These are phyloP conservation scores for Oscheius sp. DNA, from an alignment of 2,888 invertebrate genomes.

Conservation along the genomic window DNA sequence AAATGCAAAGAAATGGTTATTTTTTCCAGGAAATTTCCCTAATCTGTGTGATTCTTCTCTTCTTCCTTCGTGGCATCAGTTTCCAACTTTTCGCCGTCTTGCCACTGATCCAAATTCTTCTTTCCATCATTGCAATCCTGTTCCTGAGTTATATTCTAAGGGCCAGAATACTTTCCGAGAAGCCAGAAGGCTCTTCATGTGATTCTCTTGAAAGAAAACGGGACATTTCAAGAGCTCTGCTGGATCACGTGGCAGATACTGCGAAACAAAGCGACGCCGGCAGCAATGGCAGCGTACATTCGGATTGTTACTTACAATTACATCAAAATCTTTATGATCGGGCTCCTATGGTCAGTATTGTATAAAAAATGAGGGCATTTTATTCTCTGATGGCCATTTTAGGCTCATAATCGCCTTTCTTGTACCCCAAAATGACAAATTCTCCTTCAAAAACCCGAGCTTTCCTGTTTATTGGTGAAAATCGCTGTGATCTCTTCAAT, in stretches of 20 bases:
- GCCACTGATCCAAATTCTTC: slow-evolving; percentile 29
- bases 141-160: slow-evolving; percentile 38
- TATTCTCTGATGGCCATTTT: too few species aligned
- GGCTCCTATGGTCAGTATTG: slow-evolving; percentile 59
- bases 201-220: slow-evolving; percentile 52
- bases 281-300: slow-evolving; percentile 11
- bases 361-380: slow-evolving; percentile 28
- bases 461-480: too few species aligned
- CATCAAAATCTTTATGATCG: slow-evolving; percentile 53
- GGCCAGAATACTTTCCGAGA: slow-evolving; percentile 45
- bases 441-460: too few species aligned
- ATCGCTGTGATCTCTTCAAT: too few species aligned
- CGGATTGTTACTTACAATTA: slow-evolving; percentile 31
- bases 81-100: neutral
- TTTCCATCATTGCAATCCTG: slow-evolving; percentile 7
- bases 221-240: slow-evolving; percentile 55
- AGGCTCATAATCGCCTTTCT: too few species aligned
- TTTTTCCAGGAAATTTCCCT: slow-evolving; percentile 11
- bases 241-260: slow-evolving; percentile 41
- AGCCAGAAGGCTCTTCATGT: slow-evolving; percentile 49
- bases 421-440: too few species aligned
- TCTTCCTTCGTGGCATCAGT: slow-evolving; percentile 21
- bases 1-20: too few species aligned
- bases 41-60: slow-evolving; percentile 10
- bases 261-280: slow-evolving; percentile 32